A percentile compares a stretch with the other conserved stretches of the same genome.
Evolutionary conservation across 2,113 vertebrate species (phyloP).

Genomic region (Hippocampus mohnikei): DNA sequence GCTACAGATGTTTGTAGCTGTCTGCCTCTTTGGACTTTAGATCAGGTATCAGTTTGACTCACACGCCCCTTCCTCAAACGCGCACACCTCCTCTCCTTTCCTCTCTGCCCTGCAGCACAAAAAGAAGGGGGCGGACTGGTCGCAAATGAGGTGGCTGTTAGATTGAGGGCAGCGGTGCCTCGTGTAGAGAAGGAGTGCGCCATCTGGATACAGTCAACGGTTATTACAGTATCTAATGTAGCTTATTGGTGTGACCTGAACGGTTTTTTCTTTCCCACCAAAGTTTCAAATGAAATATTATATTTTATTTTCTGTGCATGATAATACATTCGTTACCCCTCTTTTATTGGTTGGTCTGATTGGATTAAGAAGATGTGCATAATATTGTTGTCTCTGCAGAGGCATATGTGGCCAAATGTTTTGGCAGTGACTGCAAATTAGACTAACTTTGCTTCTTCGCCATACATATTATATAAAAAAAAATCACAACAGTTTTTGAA

Average conservation of each 20-base stretch:
- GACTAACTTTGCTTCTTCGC: no score
- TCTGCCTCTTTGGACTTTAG: background rate
- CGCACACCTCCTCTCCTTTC: slow-evolving; percentile 7
- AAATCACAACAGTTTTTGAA: no score
- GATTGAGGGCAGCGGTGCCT: slow-evolving; percentile 7
- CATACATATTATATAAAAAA: no score
- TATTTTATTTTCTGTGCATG: background rate
- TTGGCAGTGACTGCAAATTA: no score
- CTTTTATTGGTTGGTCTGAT: background rate
- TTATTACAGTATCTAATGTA: slow-evolving; percentile 12
- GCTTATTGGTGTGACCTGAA: background rate
- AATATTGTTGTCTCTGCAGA: background rate
- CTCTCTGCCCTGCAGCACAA: slow-evolving; percentile 15
- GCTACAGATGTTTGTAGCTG: slow-evolving; percentile 19
- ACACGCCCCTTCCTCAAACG: slow-evolving; percentile 16
- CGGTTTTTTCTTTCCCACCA: background rate
- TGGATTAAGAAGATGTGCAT: background rate
- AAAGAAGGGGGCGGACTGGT: slow-evolving; percentile 18
- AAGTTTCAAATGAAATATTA: background rate
- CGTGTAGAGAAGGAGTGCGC: slow-evolving; percentile 21
- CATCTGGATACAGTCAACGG: slow-evolving; percentile 36
- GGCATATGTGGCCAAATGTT: background rate
- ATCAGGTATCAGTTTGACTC: slow-evolving; percentile 30
- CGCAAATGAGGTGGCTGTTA: slow-evolving; percentile 31
- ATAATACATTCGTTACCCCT: no score